Conservation (phyloP, 2,797 vertebrate species). For the Brachyalestes nurse region DNA sequence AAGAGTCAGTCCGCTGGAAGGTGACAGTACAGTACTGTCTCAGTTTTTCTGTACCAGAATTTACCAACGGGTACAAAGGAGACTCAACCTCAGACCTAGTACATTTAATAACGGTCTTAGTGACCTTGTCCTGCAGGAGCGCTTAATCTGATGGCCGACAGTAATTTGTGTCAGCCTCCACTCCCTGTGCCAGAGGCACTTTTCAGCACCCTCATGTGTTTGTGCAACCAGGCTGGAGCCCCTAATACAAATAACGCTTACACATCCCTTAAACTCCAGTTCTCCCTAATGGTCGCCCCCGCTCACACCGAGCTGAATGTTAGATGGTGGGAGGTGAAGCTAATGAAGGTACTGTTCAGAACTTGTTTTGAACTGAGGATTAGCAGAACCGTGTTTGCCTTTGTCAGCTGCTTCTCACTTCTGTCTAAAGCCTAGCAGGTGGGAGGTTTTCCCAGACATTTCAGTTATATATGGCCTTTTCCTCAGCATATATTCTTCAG, state of each 20-base stretch:
- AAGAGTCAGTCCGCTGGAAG: too few species aligned
- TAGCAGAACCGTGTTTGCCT: slow-evolving; percentile 46
- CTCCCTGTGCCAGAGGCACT: slow-evolving; percentile 26
- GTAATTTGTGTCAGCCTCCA: slow-evolving; percentile 1
- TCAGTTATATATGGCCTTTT: slow-evolving; percentile 24
- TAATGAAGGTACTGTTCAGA: slow-evolving; percentile 17
- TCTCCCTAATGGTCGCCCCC: background rate
- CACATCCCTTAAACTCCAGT: background rate
- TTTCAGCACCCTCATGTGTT: slow-evolving; percentile 41
- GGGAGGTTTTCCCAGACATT: slow-evolving; percentile 32
- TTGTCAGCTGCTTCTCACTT: slow-evolving; percentile 36
- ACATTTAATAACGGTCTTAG: background rate
- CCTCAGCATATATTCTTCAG: slow-evolving; percentile 8
- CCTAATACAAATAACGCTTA: slow-evolving; percentile 22
- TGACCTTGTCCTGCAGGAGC: background rate
- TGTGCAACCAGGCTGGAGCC: slow-evolving; percentile 21
- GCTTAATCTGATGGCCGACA: background rate
- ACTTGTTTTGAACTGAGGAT: slow-evolving; percentile 45
- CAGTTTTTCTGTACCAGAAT: too few species aligned
- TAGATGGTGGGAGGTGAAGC: background rate
- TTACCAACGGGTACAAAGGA: background rate
- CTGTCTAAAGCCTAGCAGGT: slow-evolving; percentile 24
- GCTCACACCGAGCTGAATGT: background rate
- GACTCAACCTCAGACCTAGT: background rate
- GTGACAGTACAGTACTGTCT: too few species aligned